phyloP scores from a whole-genome alignment of 2,888 invertebrate species.

The Stenotaenia linearis region DNA sequence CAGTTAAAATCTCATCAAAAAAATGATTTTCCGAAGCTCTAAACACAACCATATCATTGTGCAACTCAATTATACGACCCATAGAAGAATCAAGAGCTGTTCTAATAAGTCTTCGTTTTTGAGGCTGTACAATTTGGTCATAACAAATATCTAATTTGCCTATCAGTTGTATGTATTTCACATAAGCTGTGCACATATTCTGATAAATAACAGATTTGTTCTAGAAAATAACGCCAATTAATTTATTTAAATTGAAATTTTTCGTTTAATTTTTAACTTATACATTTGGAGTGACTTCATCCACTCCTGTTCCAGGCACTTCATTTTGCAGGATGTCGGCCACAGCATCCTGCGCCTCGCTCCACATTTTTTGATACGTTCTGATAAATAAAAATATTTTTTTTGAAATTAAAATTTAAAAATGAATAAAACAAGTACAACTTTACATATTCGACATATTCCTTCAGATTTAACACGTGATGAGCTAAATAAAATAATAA shows the following conservation, averaged over 20 bases:
- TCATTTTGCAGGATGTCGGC: slow-evolving; percentile 11
- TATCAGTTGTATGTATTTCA: slow-evolving; percentile 71
- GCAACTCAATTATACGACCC: slow-evolving; percentile 79
- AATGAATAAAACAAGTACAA: neutral
- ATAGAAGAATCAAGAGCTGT: slow-evolving; percentile 67
- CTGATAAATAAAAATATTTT: neutral
- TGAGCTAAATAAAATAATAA: too few relatives aligned
- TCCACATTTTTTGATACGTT: slow-evolving; percentile 23
- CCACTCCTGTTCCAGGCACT: neutral
- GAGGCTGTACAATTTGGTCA: slow-evolving; percentile 88
- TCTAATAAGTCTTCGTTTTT: slow-evolving; percentile 74
- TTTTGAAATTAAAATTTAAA: neutral
- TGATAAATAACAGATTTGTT: slow-evolving; percentile 48
- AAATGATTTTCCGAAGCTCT: slow-evolving; percentile 81
- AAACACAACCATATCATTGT: slow-evolving; percentile 76
- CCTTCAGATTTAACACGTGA: neutral
- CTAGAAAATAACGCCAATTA: slow-evolving; percentile 39
- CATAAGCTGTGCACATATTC: slow-evolving; percentile 56
- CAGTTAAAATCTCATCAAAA: slow-evolving; percentile 71
- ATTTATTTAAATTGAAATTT: neutral
- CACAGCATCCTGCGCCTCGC: neutral
- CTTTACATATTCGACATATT: neutral
- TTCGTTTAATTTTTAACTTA: neutral
- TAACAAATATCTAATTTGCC: slow-evolving; percentile 72
- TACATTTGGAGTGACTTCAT: neutral